Conservation (phyloP, 37 sponge, comb jelly and placozoan species). For the Petrosia ficiformis region DNA sequence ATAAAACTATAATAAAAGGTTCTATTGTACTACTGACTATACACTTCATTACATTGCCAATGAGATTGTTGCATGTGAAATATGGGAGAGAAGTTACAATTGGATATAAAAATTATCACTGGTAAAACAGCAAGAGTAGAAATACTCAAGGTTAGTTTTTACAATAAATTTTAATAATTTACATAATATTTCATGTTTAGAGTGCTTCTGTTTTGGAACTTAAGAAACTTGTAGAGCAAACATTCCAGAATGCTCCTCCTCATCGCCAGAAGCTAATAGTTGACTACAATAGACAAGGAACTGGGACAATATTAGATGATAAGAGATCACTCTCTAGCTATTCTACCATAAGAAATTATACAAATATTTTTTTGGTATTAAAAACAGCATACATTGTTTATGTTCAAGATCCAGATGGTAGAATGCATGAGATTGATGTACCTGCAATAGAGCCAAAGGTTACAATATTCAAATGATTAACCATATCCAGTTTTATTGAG, state of each 20-base stretch:
- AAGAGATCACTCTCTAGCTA: constrained; percentile 9
- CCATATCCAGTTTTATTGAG: neutral
- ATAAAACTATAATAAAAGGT: too few species aligned
- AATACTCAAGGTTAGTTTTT: too few species aligned
- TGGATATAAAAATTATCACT: too few species aligned
- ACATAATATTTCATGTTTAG: constrained; percentile 14
- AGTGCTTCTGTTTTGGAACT: constrained; percentile 28
- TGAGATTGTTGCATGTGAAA: too few species aligned
- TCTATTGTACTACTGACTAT: too few species aligned
- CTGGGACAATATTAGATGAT: constrained; percentile 5
- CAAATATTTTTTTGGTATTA: constrained; percentile 25
- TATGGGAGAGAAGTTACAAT: too few species aligned
- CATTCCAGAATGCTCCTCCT: constrained; percentile 15
- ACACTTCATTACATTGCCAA: too few species aligned
- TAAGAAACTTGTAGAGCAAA: constrained; percentile 29
- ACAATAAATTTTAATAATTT: too few species aligned
- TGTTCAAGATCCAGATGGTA: constrained; percentile 33
- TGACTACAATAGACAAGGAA: neutral
- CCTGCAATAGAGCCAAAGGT: constrained; percentile 62
- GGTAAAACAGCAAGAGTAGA: too few species aligned
- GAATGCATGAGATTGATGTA: constrained; percentile 35
- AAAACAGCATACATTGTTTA: constrained; percentile 35
- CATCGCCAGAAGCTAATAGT: constrained; percentile 43
- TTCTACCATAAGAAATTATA: constrained; percentile 4
- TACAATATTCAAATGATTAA: neutral